Evolutionary conservation across 1,140 invertebrate genomes (phyloP), one percentile per base, ranked within the genome.

Genomic region (Varroa destructor): DNA sequence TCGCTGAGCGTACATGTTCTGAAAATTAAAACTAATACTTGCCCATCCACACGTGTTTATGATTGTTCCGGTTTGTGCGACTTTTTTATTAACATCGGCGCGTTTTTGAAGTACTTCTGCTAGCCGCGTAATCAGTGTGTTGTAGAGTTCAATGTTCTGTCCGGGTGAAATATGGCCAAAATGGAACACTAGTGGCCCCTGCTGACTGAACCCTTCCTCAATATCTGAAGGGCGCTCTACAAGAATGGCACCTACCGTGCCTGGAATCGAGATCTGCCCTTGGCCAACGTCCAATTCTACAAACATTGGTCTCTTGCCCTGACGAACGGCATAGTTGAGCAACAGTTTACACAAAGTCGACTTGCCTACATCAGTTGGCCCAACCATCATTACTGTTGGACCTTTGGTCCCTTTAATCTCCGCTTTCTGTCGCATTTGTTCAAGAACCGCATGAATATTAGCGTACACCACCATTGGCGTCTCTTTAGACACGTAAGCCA

Each of bases 41-140:
- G 97, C 87, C 93, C 93, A 99, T 0, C 95, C 95, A 77, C 93
- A 95, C 0, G 96, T 99, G 78, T 99, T 99, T 70, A 99, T 94
- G 54, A 99, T 87, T 1, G 92, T 88, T n/a, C 96, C 96, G 43
- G 93, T 95, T 5, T 77, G 73, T 75, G 80, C 80, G n/a, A 76
- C 78, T 67, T 74, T 75, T 25, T 55, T 71, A 56, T 77, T 76
- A 43, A 43, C 37, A 36, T 74, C 74, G 25, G 73, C 73, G 58
- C 74, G 71, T 36, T 37, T 56, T n/a, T 67, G 85, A 64, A 96
- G 88, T 12, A 90, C 87, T 76, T 90, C 87, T 0, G 94, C 91
- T 74, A 99, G 81, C 74, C 88, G 84, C 3, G 87, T 87, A 0
- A 94, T 86, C 12, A 97, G 82, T 3, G 88, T 83, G 78, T 93